These are phyloP conservation scores for Merodon equestris DNA, from an alignment of 2,888 invertebrate species.

Conservation along the genomic window DNA sequence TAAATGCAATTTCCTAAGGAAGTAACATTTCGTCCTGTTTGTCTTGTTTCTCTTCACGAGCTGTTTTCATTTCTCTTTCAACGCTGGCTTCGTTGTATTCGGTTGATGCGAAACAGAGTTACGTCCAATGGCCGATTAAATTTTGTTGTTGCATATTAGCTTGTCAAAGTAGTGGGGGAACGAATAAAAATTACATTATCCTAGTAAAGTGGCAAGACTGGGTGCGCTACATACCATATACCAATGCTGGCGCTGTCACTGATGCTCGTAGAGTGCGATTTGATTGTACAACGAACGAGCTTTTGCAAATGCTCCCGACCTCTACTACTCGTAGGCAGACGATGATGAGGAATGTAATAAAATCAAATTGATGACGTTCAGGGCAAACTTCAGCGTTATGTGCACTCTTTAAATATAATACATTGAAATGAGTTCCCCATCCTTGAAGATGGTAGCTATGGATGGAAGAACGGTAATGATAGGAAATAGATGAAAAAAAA, in stretches of 20 bases:
- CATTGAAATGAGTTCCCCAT: constrained; percentile 42
- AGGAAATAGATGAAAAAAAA: constrained; percentile 7
- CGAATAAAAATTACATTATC: constrained; percentile 60
- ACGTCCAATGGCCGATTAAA: constrained; percentile 52
- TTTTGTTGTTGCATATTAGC: constrained; percentile 60
- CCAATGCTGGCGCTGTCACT: too few relatives aligned
- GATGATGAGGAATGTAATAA: constrained; percentile 52
- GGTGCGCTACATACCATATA: not conserved
- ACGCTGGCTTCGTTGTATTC: constrained; percentile 16
- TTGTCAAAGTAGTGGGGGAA: constrained; percentile 9
- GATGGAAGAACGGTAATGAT: not conserved
- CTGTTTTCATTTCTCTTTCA: constrained; percentile 14
- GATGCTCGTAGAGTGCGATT: constrained; percentile 6
- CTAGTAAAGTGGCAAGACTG: constrained; percentile 30
- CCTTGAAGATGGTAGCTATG: constrained; percentile 9
- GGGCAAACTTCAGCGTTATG: constrained; percentile 28
- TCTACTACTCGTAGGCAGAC: not conserved
- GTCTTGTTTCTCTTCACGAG: constrained; percentile 8
- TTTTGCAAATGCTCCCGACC: constrained; percentile 6
- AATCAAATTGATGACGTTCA: constrained; percentile 60
- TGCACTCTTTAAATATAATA: constrained; percentile 30
- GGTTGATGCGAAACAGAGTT: constrained; percentile 56
- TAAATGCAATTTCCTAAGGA: constrained; percentile 64
- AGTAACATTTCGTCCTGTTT: constrained; percentile 38
- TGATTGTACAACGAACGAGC: constrained; percentile 22